These are phyloP conservation scores for Holacanthus passer DNA, from an alignment of 2,113 vertebrate species.

Conservation along the genomic window DNA sequence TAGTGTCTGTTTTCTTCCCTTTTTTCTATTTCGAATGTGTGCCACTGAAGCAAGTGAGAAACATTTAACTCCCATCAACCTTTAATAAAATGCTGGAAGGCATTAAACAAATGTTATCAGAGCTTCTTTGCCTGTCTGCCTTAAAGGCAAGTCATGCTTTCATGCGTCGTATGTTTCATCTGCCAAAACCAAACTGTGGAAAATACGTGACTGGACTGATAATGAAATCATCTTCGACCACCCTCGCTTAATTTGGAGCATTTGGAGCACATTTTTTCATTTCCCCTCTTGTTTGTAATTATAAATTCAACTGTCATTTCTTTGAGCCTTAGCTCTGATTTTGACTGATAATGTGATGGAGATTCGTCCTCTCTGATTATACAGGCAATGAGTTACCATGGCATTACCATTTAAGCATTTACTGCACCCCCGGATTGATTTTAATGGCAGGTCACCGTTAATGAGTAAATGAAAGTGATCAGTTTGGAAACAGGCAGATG, in stretches of 20 bases:
- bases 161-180: slow-evolving; percentile 4
- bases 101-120: background rate
- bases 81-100: slow-evolving; percentile 4
- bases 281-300: background rate
- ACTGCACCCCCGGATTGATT: background rate
- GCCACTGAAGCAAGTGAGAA: background rate
- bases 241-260: background rate
- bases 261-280: background rate
- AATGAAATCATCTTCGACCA: background rate
- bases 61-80: background rate
- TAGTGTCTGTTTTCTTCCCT: background rate
- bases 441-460: background rate
- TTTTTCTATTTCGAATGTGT: background rate
- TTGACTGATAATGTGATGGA: background rate
- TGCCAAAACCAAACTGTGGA: slow-evolving; percentile 23
- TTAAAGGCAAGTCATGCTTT: background rate
- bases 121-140: background rate
- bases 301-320: background rate
- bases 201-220: slow-evolving; percentile 26
- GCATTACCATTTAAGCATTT: background rate
- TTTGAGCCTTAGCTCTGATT: background rate
- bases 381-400: background rate
- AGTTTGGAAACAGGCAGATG: background rate
- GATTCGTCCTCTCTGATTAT: background rate
- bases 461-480: background rate